Evolutionary conservation across 2,797 vertebrate species (phyloP).

Genomic region (Picus viridis): DNA sequence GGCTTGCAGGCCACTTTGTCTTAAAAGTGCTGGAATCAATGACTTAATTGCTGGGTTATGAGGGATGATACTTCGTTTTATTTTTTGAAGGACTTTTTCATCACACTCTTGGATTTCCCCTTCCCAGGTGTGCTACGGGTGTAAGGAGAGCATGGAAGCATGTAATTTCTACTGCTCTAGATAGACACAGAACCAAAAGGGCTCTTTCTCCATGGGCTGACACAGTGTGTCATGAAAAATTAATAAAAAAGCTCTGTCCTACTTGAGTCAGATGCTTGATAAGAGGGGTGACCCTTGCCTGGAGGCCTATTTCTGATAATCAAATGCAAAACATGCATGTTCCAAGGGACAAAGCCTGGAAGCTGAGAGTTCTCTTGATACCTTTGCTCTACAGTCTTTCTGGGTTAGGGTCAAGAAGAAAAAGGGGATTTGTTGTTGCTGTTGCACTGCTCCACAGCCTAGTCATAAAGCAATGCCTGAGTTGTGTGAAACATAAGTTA

Average conservation of each 20-base stretch:
- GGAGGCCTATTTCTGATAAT: not conserved
- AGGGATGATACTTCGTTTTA: not conserved
- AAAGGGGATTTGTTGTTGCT: not conserved
- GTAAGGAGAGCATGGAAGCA: not conserved
- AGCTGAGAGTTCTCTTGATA: not conserved
- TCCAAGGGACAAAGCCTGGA: not conserved
- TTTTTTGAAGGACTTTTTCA: not conserved
- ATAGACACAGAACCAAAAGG: not conserved
- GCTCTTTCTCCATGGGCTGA: not conserved
- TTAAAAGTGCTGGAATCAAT: not conserved
- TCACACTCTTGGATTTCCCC: not conserved
- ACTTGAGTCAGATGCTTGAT: not conserved
- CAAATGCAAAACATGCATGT: not conserved
- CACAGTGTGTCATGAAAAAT: not conserved
- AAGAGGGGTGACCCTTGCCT: not conserved
- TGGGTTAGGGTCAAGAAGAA: not conserved
- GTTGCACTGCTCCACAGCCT: not conserved
- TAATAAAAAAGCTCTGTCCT: not conserved
- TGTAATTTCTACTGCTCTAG: not conserved
- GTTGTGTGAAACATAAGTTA: not conserved
- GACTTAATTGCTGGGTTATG: not conserved
- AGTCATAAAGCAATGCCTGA: not conserved
- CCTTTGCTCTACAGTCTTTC: not conserved
- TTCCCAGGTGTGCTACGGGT: accelerated
- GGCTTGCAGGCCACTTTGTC: not conserved